Conservation (phyloP, 2,888 invertebrate species). For the Aleiodes testaceus region DNA sequence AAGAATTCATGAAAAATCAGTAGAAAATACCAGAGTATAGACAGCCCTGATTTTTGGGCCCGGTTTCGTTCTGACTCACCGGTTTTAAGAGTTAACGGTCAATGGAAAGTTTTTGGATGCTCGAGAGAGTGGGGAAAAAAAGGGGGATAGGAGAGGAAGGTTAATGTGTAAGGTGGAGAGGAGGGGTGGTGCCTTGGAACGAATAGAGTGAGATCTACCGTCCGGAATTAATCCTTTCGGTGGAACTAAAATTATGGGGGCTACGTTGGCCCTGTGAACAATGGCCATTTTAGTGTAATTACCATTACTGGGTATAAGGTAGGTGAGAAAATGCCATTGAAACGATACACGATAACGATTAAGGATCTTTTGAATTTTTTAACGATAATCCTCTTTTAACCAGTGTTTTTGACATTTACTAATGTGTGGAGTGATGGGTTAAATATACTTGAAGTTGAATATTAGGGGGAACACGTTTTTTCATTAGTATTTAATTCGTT, state of each 20-base stretch:
- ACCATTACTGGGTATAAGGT: conserved; percentile 8
- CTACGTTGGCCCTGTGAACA: conserved; percentile 45
- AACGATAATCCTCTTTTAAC: background rate
- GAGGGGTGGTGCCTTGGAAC: background rate
- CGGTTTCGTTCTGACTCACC: conserved; percentile 56
- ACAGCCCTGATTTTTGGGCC: conserved; percentile 48
- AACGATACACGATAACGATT: background rate
- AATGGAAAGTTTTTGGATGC: conserved; percentile 61
- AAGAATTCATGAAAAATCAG: too few relatives aligned
- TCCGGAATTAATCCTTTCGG: conserved; percentile 51
- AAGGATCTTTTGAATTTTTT: too few relatives aligned
- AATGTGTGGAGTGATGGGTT: background rate
- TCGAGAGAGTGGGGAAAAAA: background rate
- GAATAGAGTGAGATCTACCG: conserved; percentile 10
- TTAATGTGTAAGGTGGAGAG: conserved; percentile 5
- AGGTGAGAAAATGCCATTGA: conserved; percentile 11
- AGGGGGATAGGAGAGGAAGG: conserved; percentile 6
- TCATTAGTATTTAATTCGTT: conserved; percentile 11
- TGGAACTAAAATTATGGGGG: conserved; percentile 50
- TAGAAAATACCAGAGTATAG: conserved; percentile 26
- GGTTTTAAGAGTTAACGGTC: conserved; percentile 57
- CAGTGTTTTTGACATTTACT: conserved; percentile 3
- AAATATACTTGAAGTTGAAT: too few relatives aligned
- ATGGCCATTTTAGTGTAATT: conserved; percentile 49
- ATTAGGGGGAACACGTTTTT: too few relatives aligned